phyloP scores from a whole-genome alignment of 2,797 vertebrate genomes.

The Falco concolor region DNA sequence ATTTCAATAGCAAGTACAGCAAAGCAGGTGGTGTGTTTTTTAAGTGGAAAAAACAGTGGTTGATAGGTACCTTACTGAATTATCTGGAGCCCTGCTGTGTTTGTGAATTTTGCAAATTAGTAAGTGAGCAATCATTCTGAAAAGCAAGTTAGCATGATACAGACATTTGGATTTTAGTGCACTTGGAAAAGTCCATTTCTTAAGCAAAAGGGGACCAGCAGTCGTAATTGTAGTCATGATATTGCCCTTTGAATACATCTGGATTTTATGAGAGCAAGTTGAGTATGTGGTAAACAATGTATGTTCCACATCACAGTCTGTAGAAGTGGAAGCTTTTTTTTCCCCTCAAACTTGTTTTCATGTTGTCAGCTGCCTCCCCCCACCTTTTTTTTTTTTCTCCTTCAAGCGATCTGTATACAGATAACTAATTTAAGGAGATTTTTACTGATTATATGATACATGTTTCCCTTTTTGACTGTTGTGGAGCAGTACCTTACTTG shows the following conservation, averaged over 20 bases:
- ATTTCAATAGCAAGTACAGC: not conserved
- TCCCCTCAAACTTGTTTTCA: not conserved
- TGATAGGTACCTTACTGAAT: not conserved
- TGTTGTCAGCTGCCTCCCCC: not conserved
- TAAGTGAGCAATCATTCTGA: slow-evolving; percentile 13
- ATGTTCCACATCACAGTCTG: not conserved
- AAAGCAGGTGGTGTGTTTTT: not conserved
- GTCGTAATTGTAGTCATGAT: not conserved
- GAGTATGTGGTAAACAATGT: not conserved
- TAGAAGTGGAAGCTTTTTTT: not conserved
- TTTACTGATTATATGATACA: not conserved
- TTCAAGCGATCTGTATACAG: not conserved
- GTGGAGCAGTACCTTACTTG: not conserved
- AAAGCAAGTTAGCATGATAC: not conserved
- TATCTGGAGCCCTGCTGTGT: not conserved
- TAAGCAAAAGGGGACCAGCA: not conserved
- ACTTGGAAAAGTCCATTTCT: not conserved
- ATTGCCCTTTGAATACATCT: not conserved
- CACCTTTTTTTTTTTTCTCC: not conserved
- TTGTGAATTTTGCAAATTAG: slow-evolving; percentile 4
- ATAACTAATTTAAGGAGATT: not conserved
- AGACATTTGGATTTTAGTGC: not conserved
- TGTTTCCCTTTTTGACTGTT: not conserved
- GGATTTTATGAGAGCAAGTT: not conserved
- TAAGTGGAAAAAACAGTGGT: not conserved